These are phyloP conservation scores for Myotis lucifugus DNA, from an alignment of 2,113 vertebrate species.

Conservation along the genomic window DNA sequence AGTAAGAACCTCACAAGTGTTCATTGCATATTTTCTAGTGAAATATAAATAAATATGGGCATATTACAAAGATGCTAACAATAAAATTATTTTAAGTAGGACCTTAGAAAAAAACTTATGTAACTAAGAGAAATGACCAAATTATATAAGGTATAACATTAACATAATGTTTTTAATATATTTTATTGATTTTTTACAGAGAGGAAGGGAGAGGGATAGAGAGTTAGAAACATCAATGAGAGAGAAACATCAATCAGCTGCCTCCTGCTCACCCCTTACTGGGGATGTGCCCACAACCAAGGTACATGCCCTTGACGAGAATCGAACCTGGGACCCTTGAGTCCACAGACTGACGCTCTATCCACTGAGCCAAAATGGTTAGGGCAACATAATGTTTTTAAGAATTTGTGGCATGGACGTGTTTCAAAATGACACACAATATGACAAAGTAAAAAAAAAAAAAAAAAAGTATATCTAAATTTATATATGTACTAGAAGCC, in stretches of 20 bases:
- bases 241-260: no score
- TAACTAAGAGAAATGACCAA: neutral
- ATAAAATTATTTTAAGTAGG: neutral
- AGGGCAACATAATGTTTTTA: neutral
- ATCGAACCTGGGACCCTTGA: no score
- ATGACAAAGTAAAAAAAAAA: neutral
- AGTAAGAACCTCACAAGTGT: neutral
- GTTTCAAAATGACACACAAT: neutral
- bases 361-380: no score
- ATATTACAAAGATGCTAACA: neutral
- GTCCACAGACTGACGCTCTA: no score
- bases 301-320: no score
- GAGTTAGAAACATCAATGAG: no score
- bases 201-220: no score
- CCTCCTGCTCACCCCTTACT: no score
- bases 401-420: neutral
- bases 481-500: neutral
- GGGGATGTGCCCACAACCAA: no score
- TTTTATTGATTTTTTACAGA: no score
- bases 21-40: neutral
- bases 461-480: neutral
- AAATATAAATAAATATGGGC: neutral
- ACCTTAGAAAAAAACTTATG: neutral
- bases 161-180: neutral
- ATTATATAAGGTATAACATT: neutral